Evolutionary conservation across 2,113 vertebrate species (phyloP).

Genomic region (Lophochroa leadbeateri): DNA sequence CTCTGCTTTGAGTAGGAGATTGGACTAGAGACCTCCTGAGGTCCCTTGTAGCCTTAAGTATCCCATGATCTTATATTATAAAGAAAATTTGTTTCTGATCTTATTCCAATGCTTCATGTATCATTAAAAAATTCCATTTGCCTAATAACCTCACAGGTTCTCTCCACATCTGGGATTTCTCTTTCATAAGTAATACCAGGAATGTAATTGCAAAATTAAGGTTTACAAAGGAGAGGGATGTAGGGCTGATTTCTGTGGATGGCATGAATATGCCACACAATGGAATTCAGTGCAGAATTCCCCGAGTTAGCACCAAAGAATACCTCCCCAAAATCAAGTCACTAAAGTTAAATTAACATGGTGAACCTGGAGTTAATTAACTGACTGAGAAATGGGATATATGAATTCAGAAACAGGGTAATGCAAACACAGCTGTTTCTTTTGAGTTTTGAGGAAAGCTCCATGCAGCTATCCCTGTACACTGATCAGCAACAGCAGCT

Average conservation of each 20-base stretch:
- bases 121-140: not conserved
- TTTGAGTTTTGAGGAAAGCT: not conserved
- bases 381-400: not conserved
- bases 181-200: not conserved
- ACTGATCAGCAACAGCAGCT: not conserved
- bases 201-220: not conserved
- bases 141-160: not conserved
- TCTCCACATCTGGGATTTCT: not conserved
- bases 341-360: not conserved
- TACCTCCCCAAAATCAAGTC: not conserved
- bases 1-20: not conserved
- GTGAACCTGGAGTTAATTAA: not conserved
- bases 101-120: not conserved
- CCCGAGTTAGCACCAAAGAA: not conserved
- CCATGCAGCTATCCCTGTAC: not conserved
- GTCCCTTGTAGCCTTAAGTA: not conserved
- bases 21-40: not conserved
- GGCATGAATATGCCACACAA: accelerated
- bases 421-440: not conserved
- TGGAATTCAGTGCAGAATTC: not conserved
- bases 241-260: not conserved
- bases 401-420: not conserved
- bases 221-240: not conserved
- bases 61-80: not conserved
- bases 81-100: not conserved